phyloP scores from a whole-genome alignment of 2,113 vertebrate species.

The Phyllostomus discolor region DNA sequence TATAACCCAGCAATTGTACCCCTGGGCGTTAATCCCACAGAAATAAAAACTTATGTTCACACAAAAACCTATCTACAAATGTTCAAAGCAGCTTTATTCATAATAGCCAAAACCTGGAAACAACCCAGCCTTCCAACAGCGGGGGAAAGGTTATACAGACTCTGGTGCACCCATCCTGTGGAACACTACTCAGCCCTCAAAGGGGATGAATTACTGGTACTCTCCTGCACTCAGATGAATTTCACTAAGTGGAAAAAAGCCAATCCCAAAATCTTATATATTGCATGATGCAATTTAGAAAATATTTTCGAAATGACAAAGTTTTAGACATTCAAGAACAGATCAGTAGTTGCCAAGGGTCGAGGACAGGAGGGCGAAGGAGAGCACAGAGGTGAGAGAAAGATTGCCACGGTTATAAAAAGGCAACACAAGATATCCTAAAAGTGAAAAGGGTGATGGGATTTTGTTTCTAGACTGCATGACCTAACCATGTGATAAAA shows the following conservation, averaged over 20 bases:
- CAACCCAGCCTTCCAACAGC: background rate
- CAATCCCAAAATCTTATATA: background rate
- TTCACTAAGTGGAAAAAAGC: background rate
- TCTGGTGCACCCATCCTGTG: background rate
- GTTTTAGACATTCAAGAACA: background rate
- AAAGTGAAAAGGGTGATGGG: background rate
- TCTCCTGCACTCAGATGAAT: background rate
- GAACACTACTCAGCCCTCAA: background rate
- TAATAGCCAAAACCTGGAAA: background rate
- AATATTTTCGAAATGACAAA: background rate
- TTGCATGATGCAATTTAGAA: background rate
- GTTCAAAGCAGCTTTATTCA: background rate
- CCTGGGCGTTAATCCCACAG: background rate
- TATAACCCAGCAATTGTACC: background rate
- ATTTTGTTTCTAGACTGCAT: background rate
- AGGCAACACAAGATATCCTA: background rate
- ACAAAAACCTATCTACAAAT: background rate
- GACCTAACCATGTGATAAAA: background rate
- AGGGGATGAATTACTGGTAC: background rate
- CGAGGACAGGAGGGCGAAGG: background rate
- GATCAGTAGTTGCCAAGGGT: background rate
- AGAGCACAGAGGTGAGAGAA: background rate
- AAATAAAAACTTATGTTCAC: background rate
- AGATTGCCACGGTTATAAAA: background rate
- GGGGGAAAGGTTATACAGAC: background rate